These are phyloP conservation scores for Chaenocephalus aceratus DNA, from an alignment of 2,113 vertebrate species.

Conservation along the genomic window DNA sequence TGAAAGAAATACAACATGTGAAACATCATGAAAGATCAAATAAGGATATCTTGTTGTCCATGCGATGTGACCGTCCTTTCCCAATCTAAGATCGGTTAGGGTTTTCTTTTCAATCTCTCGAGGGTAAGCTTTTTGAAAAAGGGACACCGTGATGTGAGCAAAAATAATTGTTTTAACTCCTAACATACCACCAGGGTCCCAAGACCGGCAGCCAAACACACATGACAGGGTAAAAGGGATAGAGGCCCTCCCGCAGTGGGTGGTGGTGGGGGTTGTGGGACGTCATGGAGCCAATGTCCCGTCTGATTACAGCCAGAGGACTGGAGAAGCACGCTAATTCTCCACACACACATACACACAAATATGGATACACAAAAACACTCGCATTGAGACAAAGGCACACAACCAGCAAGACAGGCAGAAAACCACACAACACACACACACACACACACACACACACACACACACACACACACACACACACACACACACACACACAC, in stretches of 20 bases:
- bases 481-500: no score
- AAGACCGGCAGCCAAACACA: slow-evolving; percentile 62
- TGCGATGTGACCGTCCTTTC: neutral
- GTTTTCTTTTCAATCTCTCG: neutral
- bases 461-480: slow-evolving; percentile 43
- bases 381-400: slow-evolving; percentile 49
- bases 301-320: slow-evolving; percentile 82
- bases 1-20: neutral
- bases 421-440: slow-evolving; percentile 16
- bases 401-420: slow-evolving; percentile 33
- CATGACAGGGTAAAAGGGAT: slow-evolving; percentile 71
- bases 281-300: slow-evolving; percentile 84
- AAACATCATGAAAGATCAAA: neutral
- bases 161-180: slow-evolving; percentile 73
- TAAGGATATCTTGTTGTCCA: neutral
- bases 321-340: slow-evolving; percentile 81
- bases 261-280: slow-evolving; percentile 71
- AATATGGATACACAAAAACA: slow-evolving; percentile 30
- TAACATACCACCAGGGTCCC: slow-evolving; percentile 59
- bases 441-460: slow-evolving; percentile 23
- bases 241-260: slow-evolving; percentile 72
- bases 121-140: slow-evolving; percentile 7
- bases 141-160: slow-evolving; percentile 55
- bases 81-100: neutral
- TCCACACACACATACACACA: slow-evolving; percentile 46